Evolutionary conservation across 2,113 vertebrate genomes (phyloP), one percentile per base, ranked within the genome.

Genomic region (Myxocyprinus asiaticus): DNA sequence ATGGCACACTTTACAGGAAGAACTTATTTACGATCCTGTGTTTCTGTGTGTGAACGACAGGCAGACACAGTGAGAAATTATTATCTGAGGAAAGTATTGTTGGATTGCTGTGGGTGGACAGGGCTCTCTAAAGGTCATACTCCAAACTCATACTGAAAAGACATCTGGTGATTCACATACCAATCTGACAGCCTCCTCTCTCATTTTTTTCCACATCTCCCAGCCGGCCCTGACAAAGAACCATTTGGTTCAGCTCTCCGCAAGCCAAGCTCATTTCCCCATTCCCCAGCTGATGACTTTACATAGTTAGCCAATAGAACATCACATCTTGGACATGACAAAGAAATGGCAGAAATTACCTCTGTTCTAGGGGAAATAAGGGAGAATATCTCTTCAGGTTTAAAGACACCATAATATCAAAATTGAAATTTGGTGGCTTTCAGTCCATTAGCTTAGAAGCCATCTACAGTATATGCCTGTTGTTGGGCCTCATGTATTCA

Each of bases 11-110:
- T 80, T 78, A 80, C 83, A 33, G 81, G 88, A 86, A 84, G 82
- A 87, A 87, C 77, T 84, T 66, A 90, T 88, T 89, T 89, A 78
- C 85, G 76, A 80, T 67, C 22, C 48, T 53, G 76, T 22, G 84
- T 80, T 53, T 83, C 84, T 84, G 64, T 81, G 82, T 84, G 61
- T 81, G 84, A 86, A 84, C 33, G 8, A 42, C 68, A 85, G 84
- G 61, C 83, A 78, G 50, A 85, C 84, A 75, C 47, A 71, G 68
- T 82, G 61, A 81, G 81, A 74, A n/a, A 76, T 63, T 42, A 73
- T 62, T 76, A 55, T 70, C 72, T 67, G 56, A 76, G 74, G 72
- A 63, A 47, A 73, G 67, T 5, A n/a, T 55, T 53, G 43, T 67
- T 64, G 70, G 61, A 65, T 64, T 33, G 74, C 62, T 71, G 61